phyloP scores from a whole-genome alignment of 2,797 vertebrate genomes.

The Parauchenoglanis punctatus region DNA sequence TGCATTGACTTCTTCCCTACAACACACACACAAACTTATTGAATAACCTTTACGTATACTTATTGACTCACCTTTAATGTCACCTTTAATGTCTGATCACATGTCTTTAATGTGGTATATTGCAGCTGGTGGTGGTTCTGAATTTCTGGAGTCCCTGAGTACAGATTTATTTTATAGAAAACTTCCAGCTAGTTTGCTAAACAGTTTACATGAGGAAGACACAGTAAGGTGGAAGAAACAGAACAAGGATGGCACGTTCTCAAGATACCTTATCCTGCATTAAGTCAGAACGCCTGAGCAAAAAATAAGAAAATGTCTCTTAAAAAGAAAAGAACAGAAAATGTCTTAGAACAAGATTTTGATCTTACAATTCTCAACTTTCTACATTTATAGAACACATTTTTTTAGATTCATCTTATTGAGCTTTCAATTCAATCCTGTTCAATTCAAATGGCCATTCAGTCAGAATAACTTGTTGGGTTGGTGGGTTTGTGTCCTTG shows the following conservation, averaged over 20 bases:
- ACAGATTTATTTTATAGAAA: background rate
- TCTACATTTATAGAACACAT: background rate
- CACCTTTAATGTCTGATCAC: too few relatives aligned
- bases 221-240: too few relatives aligned
- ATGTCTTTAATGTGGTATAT: background rate
- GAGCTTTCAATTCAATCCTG: background rate
- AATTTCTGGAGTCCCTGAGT: background rate
- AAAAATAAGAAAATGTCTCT: too few relatives aligned
- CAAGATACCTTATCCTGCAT: too few relatives aligned
- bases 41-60: background rate
- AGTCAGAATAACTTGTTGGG: background rate
- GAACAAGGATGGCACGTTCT: too few relatives aligned
- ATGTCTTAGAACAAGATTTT: too few relatives aligned
- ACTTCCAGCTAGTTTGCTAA: background rate
- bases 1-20: background rate
- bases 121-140: background rate
- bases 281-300: too few relatives aligned
- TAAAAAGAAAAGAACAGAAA: too few relatives aligned
- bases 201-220: too few relatives aligned
- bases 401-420: background rate
- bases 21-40: slow-evolving; percentile 14
- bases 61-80: background rate
- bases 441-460: background rate
- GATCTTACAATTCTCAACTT: background rate
- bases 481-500: background rate